These are phyloP conservation scores for Cinclus mexicanus DNA, from an alignment of 2,113 vertebrate species.

Conservation along the genomic window DNA sequence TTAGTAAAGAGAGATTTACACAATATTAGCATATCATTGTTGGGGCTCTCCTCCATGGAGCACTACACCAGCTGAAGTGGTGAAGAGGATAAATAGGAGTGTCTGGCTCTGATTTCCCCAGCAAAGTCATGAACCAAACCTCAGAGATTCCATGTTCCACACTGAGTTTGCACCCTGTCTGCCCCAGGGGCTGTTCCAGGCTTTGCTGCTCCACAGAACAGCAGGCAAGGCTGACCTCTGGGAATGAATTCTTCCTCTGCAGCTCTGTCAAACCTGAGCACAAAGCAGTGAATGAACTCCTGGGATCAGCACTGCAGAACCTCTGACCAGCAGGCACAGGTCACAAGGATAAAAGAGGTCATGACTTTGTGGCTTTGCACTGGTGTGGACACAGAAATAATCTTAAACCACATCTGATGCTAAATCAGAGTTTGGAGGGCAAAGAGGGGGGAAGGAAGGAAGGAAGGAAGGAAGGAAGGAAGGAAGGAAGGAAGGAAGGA, in stretches of 20 bases:
- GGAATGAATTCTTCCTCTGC: not conserved
- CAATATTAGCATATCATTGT: not conserved
- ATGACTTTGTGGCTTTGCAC: not conserved
- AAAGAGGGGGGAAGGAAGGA: not conserved
- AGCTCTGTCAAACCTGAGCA: not conserved
- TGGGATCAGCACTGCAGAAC: not conserved
- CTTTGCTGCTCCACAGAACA: not conserved
- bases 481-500: not conserved
- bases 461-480: not conserved
- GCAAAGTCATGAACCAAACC: not conserved
- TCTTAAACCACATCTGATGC: not conserved
- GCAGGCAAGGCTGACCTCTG: not conserved
- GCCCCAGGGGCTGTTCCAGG: not conserved
- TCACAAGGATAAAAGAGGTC: not conserved
- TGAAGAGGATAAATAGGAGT: not conserved
- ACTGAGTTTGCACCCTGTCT: rapidly evolving
- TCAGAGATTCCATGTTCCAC: not conserved
- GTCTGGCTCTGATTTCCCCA: not conserved
- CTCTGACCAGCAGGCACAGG: not conserved
- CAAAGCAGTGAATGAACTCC: not conserved
- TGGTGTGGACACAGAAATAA: not conserved
- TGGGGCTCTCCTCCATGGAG: not conserved
- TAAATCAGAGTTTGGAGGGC: not conserved
- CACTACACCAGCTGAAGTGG: not conserved
- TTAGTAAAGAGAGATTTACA: conserved; percentile 9